Conservation (phyloP, 2,113 vertebrate species). For the Phycodurus eques region DNA sequence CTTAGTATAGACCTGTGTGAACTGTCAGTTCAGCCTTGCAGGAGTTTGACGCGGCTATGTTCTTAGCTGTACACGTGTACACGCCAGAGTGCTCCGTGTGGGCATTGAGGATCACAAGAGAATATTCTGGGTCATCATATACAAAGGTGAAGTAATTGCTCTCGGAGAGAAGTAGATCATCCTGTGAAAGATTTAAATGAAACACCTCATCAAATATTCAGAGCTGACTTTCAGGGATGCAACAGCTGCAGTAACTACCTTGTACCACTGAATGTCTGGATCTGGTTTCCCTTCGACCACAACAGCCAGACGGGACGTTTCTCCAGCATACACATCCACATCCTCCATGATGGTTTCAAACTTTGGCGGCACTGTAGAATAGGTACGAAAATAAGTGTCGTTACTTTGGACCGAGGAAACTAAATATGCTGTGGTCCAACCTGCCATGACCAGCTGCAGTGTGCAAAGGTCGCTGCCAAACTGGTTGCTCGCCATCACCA, state of each 20-base stretch:
- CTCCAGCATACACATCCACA: slow-evolving; percentile 81
- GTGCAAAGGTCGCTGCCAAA: slow-evolving; percentile 85
- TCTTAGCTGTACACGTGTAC: slow-evolving; percentile 88
- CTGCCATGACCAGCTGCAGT: slow-evolving; percentile 80
- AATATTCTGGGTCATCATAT: slow-evolving; percentile 89
- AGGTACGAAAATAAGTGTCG: neutral
- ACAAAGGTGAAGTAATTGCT: slow-evolving; percentile 89
- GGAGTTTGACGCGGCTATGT: slow-evolving; percentile 84
- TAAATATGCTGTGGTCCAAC: slow-evolving; percentile 59
- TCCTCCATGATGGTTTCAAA: slow-evolving; percentile 99
- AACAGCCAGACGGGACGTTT: slow-evolving; percentile 81
- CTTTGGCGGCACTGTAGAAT: slow-evolving; percentile 78
- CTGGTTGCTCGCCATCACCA: slow-evolving; percentile 84
- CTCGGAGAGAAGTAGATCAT: slow-evolving; percentile 81
- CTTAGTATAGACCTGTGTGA: slow-evolving; percentile 71
- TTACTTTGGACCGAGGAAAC: neutral
- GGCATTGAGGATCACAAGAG: slow-evolving; percentile 85
- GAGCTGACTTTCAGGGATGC: neutral
- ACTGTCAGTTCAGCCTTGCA: slow-evolving; percentile 93
- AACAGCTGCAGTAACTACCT: slow-evolving; percentile 65
- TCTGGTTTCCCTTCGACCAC: slow-evolving; percentile 90
- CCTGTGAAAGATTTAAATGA: slow-evolving; percentile 65
- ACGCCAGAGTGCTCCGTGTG: slow-evolving; percentile 79
- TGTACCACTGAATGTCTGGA: slow-evolving; percentile 91
- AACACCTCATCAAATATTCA: neutral